Evolutionary conservation across 2,888 invertebrate genomes (phyloP).

Genomic region (Perizoma affinitatum): DNA sequence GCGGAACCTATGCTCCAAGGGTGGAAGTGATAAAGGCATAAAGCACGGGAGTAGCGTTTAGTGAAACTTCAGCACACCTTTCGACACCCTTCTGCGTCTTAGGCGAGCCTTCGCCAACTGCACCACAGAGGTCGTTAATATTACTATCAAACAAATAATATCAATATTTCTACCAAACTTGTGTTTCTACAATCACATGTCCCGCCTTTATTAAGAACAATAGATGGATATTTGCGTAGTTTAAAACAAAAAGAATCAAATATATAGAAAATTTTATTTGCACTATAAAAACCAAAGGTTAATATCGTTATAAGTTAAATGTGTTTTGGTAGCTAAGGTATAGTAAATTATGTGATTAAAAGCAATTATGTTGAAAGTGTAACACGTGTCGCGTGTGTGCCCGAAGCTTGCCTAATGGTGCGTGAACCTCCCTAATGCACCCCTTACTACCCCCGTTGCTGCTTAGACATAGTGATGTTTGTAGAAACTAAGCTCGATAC

Average conservation of each 20-base stretch:
- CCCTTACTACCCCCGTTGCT: conserved; percentile 59
- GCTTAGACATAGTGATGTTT: conserved; percentile 42
- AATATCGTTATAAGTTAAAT: conserved; percentile 30
- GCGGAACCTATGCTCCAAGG: no score
- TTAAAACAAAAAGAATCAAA: neutral
- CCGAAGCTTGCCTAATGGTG: conserved; percentile 75
- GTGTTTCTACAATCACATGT: no score
- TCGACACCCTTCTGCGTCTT: no score
- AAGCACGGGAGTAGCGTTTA: no score
- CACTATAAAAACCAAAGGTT: conserved; percentile 24
- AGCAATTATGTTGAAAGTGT: conserved; percentile 80
- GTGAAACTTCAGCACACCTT: no score
- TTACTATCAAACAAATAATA: no score
- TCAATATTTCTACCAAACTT: no score
- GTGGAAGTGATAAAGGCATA: no score
- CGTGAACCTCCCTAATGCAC: conserved; percentile 56
- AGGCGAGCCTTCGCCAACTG: no score
- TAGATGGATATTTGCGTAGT: no score
- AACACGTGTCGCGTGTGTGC: conserved; percentile 74
- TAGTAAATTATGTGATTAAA: conserved; percentile 66
- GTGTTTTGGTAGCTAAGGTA: conserved; percentile 38
- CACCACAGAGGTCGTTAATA: no score
- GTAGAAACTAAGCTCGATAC: neutral
- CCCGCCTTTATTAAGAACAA: no score
- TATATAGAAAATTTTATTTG: conserved; percentile 19